Percentiles rank a stretch among this genome's conserved stretches.
Evolutionary conservation across 2,113 vertebrate genomes (phyloP).

Genomic region (Phocoena phocoena): DNA sequence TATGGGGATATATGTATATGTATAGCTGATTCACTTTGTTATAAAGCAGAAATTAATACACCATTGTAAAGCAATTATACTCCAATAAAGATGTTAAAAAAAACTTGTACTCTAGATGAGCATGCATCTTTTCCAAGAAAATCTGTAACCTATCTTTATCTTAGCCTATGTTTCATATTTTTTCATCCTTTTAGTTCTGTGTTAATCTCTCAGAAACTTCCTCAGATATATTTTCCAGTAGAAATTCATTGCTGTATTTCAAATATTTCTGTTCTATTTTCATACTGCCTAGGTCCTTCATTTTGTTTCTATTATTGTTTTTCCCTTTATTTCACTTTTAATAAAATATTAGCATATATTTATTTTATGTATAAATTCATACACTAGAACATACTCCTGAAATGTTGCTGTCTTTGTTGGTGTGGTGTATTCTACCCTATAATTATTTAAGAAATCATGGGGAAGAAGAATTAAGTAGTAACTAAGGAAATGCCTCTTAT

Average conservation of each 20-base stretch:
- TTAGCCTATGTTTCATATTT: not conserved
- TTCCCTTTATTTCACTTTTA: not conserved
- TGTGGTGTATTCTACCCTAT: not conserved
- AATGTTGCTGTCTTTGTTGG: not conserved
- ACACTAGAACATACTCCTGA: not conserved
- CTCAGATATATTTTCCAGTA: not conserved
- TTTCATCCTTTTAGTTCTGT: not conserved
- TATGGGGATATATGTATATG: too few relatives aligned
- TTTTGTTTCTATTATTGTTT: slow-evolving; percentile 10
- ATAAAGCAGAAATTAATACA: too few relatives aligned
- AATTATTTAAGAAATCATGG: slow-evolving; percentile 44
- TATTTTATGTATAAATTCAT: not conserved
- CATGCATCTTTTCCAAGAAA: not conserved
- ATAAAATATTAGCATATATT: slow-evolving; percentile 20
- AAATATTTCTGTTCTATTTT: not conserved
- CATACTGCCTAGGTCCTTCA: not conserved
- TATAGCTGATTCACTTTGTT: too few relatives aligned
- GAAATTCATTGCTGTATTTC: not conserved
- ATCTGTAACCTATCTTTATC: not conserved
- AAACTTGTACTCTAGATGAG: not conserved
- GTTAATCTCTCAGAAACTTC: not conserved
- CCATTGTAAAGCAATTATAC: too few relatives aligned
- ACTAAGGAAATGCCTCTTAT: slow-evolving; percentile 64
- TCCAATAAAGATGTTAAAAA: too few relatives aligned
- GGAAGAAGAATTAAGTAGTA: slow-evolving; percentile 56